Conservation (phyloP, 2,888 invertebrate species). For the Lymantria monacha region DNA sequence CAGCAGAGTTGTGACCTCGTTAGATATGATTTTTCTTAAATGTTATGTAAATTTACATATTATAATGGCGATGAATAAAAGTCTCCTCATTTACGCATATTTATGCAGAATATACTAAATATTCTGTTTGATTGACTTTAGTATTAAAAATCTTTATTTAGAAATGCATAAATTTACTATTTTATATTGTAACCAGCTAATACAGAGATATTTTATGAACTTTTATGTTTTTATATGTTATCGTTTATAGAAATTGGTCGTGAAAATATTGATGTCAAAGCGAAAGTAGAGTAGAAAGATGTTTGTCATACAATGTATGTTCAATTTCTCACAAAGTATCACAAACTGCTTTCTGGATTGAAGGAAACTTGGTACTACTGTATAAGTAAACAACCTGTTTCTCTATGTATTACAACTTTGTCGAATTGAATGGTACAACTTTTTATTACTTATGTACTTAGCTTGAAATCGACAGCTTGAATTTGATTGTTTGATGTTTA, state of each 20-base stretch:
- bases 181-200: no score
- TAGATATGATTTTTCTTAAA: no score
- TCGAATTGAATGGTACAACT: not conserved
- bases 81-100: no score
- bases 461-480: not conserved
- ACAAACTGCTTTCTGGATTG: slow-evolving; percentile 9
- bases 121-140: no score
- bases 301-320: slow-evolving; percentile 4
- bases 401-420: not conserved
- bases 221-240: not conserved
- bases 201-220: no score
- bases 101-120: no score
- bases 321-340: slow-evolving; percentile 1
- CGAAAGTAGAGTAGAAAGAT: slow-evolving; percentile 5
- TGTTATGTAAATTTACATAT: no score
- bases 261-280: slow-evolving; percentile 13
- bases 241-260: slow-evolving; percentile 17
- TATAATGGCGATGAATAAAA: no score
- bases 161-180: no score
- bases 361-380: not conserved
- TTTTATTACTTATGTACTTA: not conserved
- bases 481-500: not conserved
- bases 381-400: not conserved
- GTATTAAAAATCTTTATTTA: no score
- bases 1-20: no score